Conservation (phyloP, 2,888 invertebrate species). For the Lymantria monacha region DNA sequence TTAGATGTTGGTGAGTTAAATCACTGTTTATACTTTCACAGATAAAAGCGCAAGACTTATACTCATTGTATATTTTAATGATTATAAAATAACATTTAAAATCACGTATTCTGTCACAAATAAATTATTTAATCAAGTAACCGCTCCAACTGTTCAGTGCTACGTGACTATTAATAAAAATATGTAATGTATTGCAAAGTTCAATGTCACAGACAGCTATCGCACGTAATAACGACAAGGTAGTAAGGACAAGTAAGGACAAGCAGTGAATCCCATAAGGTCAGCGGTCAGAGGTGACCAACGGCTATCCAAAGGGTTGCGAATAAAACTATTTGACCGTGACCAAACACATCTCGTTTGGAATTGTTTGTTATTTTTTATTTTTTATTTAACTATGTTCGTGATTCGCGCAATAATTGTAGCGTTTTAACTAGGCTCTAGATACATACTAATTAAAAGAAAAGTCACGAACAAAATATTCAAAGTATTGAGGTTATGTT, state of each 20-base stretch:
- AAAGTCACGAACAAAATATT: conserved; percentile 6
- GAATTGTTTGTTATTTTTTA: neutral
- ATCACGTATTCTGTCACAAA: neutral
- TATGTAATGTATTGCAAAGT: conserved; percentile 38
- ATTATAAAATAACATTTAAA: neutral
- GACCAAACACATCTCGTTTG: conserved; percentile 22
- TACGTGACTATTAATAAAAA: conserved; percentile 12
- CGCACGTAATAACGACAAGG: conserved; percentile 19
- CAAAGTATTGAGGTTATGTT: neutral
- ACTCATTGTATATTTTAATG: neutral
- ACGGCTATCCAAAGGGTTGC: conserved; percentile 69
- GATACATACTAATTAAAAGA: conserved; percentile 6
- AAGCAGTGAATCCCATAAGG: conserved; percentile 67
- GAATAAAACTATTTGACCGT: conserved; percentile 56
- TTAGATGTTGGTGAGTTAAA: no score
- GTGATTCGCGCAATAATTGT: conserved; percentile 9
- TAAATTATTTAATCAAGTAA: neutral
- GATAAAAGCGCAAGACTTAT: no score
- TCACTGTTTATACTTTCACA: no score
- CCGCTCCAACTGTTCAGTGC: neutral
- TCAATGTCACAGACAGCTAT: conserved; percentile 53
- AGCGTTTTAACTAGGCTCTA: conserved; percentile 1
- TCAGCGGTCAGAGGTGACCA: conserved; percentile 75
- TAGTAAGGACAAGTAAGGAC: conserved; percentile 39
- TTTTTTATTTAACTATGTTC: conserved; percentile 5